These are phyloP conservation scores for Dryobates pubescens DNA, from an alignment of 2,797 vertebrate genomes.

Conservation along the genomic window DNA sequence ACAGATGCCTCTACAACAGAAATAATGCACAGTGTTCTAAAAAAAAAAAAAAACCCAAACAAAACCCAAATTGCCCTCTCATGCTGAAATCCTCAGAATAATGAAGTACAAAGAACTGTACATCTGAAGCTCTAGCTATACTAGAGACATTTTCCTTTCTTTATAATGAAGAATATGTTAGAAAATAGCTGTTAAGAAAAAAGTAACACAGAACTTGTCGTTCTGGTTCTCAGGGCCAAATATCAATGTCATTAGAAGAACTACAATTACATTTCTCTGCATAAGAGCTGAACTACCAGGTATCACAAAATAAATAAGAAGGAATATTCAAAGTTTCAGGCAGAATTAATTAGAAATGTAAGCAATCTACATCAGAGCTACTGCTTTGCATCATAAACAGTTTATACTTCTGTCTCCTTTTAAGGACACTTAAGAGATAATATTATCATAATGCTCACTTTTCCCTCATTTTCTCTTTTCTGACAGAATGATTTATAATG, in stretches of 20 bases:
- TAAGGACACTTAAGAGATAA: neutral
- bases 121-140: neutral
- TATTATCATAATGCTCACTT: neutral
- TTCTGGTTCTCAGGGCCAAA: conserved; percentile 25
- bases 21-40: neutral
- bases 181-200: conserved; percentile 10
- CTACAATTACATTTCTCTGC: conserved; percentile 9
- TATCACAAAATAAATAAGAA: conserved; percentile 7
- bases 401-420: neutral
- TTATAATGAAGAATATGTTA: neutral
- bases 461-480: conserved; percentile 23
- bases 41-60: neutral
- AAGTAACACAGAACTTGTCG: neutral
- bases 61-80: neutral
- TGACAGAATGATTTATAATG: conserved; percentile 7
- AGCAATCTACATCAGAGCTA: neutral
- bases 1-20: neutral
- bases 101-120: neutral
- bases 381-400: neutral
- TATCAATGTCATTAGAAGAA: conserved; percentile 12
- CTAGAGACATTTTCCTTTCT: neutral
- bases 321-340: conserved; percentile 7
- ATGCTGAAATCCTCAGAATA: neutral
- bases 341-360: conserved; percentile 7
- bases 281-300: conserved; percentile 46